Conservation (phyloP, 2,888 invertebrate genomes). For the Eurois occulta region DNA sequence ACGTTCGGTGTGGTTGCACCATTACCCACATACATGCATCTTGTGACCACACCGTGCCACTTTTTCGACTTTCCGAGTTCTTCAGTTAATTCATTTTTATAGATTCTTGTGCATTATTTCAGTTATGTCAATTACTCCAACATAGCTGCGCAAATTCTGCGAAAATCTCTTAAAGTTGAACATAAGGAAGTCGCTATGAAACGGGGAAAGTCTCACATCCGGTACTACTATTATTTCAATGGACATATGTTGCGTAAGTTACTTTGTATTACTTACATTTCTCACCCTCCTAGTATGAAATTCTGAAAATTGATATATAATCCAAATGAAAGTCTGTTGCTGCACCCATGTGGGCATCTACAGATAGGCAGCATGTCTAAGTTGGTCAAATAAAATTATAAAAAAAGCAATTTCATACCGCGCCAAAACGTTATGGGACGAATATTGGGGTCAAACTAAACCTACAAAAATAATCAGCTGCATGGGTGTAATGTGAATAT, state of each 20-base stretch:
- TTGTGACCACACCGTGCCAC: background rate
- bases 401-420: too few relatives aligned
- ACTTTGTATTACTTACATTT: background rate
- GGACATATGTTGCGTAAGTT: conserved; percentile 54
- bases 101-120: conserved; percentile 11
- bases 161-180: conserved; percentile 50
- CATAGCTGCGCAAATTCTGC: conserved; percentile 58
- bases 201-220: conserved; percentile 15
- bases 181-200: conserved; percentile 34
- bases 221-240: conserved; percentile 52
- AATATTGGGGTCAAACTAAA: too few relatives aligned
- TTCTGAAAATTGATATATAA: too few relatives aligned
- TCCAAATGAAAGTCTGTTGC: background rate
- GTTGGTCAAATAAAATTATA: too few relatives aligned
- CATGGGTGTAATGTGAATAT: too few relatives aligned
- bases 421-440: too few relatives aligned
- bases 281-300: background rate
- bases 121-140: conserved; percentile 66
- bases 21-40: background rate
- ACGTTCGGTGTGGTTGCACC: background rate
- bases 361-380: background rate
- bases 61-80: background rate
- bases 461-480: too few relatives aligned
- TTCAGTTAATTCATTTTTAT: background rate
- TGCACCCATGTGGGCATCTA: background rate